Evolutionary conservation across 30 jellyfish, hydroid and myxozoan species (phyloP).

Genomic region (Nemopilema nomurai): DNA sequence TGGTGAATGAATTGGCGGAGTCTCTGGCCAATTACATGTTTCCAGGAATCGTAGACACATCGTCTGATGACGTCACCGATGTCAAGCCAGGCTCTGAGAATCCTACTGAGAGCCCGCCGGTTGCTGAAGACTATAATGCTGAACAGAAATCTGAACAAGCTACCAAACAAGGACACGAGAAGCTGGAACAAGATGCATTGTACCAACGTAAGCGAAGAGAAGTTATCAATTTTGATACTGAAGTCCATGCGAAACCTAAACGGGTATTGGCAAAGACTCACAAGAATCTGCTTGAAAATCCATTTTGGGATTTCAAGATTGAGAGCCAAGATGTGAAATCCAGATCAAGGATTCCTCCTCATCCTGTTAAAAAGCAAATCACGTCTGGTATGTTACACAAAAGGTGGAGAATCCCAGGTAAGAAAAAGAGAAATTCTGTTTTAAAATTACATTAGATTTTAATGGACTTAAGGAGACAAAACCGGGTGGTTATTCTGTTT

Average conservation of each 20-base stretch:
- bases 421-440: background rate
- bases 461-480: too few relatives aligned
- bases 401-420: slow-evolving; percentile 98
- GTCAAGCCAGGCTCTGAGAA: slow-evolving; percentile 58
- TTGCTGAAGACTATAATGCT: slow-evolving; percentile 5
- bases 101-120: background rate
- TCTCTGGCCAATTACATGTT: slow-evolving; percentile 93
- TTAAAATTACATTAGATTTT: background rate
- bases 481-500: too few relatives aligned
- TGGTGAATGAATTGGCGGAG: slow-evolving; percentile 90
- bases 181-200: slow-evolving; percentile 67
- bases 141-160: slow-evolving; percentile 51
- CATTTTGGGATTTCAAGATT: slow-evolving; percentile 93
- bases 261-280: background rate
- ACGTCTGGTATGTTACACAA: slow-evolving; percentile 85
- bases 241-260: background rate
- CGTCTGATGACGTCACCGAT: slow-evolving; percentile 85
- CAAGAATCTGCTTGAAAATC: slow-evolving; percentile 75
- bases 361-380: slow-evolving; percentile 69
- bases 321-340: slow-evolving; percentile 51
- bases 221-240: background rate
- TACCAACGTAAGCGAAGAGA: slow-evolving; percentile 47
- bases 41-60: slow-evolving; percentile 95
- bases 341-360: slow-evolving; percentile 82
- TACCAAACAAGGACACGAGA: background rate